Conservation (phyloP, 1,140 invertebrate genomes). For the Aphelenchoides besseyi region DNA sequence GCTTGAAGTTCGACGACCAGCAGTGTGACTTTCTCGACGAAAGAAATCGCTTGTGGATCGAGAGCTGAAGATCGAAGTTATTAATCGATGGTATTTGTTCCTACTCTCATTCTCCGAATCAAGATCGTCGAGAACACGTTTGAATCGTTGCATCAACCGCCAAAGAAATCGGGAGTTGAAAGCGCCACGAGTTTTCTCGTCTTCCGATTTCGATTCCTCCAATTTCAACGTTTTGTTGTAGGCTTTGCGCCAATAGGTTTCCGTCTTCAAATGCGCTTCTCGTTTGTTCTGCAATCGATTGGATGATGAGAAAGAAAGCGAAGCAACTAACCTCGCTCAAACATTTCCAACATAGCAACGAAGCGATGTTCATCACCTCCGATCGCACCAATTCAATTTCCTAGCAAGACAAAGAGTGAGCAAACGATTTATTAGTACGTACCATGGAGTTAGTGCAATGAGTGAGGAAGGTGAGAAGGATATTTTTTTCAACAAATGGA, state of each 20-base stretch:
- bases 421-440: constrained; percentile 44
- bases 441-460: constrained; percentile 86
- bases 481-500: constrained; percentile 77
- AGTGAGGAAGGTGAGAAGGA: constrained; percentile 83
- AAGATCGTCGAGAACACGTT: constrained; percentile 76
- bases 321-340: constrained; percentile 72
- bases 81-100: not conserved
- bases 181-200: constrained; percentile 72
- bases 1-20: constrained; percentile 93
- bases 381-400: constrained; percentile 86
- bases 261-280: constrained; percentile 78
- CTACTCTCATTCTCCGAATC: constrained; percentile 43
- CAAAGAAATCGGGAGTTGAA: constrained; percentile 86
- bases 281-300: constrained; percentile 68
- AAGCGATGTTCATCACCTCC: constrained; percentile 85
- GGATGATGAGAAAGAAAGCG: constrained; percentile 22
- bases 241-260: constrained; percentile 85
- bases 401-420: constrained; percentile 65
- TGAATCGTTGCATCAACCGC: constrained; percentile 84
- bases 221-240: constrained; percentile 84
- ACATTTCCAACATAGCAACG: constrained; percentile 87
- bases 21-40: constrained; percentile 92
- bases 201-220: constrained; percentile 71
- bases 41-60: constrained; percentile 71
- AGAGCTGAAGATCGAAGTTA: constrained; percentile 56